Evolutionary conservation across 1,140 invertebrate species (phyloP).

Genomic region (Conus ventricosus): DNA sequence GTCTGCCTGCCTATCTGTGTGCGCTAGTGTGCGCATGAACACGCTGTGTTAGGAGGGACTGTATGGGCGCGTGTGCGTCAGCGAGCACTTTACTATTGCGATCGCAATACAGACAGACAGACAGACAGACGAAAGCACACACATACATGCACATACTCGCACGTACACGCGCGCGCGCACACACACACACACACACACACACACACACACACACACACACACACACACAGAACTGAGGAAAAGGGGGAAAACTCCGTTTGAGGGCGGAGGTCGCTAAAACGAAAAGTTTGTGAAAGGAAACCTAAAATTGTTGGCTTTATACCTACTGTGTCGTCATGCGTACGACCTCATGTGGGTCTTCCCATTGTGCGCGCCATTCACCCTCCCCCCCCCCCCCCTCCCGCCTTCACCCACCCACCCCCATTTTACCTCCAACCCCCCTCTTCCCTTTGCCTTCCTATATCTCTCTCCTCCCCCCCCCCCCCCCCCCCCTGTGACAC

Average conservation of each 20-base stretch:
- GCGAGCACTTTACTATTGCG: no score
- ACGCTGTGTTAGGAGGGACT: no score
- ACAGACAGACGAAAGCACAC: background rate
- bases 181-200: no score
- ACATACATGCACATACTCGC: background rate
- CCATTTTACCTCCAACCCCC: constrained; percentile 1
- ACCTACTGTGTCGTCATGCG: background rate
- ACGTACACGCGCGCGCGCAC: background rate
- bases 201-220: no score
- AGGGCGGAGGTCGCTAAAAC: background rate
- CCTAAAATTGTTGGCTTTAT: background rate
- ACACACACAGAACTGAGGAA: no score
- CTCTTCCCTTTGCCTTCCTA: background rate
- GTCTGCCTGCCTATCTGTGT: no score
- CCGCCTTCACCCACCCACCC: background rate
- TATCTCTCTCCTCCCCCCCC: no score
- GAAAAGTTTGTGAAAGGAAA: background rate
- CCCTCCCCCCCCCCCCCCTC: background rate
- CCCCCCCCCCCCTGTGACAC: no score
- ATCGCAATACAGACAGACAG: background rate
- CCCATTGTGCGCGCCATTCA: background rate
- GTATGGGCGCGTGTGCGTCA: no score
- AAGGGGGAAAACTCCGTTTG: no score
- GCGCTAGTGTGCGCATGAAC: no score
- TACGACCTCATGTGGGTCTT: background rate